phyloP scores from a whole-genome alignment of 2,113 vertebrate genomes.

The Etheostoma spectabile region DNA sequence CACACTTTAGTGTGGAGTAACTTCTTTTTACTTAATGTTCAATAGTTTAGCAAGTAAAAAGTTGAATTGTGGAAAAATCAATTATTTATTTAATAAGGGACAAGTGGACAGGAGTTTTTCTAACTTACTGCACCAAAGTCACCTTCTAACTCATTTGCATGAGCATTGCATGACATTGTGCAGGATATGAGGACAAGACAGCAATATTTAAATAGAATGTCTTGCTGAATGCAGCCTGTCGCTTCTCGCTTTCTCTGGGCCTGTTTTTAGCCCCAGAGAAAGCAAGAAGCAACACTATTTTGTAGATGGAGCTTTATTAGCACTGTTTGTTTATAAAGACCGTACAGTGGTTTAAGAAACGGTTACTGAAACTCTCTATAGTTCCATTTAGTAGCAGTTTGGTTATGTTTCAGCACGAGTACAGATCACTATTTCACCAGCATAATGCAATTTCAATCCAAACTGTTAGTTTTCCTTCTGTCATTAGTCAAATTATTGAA shows the following conservation, averaged over 20 bases:
- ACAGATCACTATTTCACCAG: neutral
- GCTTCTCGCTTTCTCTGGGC: neutral
- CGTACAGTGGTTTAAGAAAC: neutral
- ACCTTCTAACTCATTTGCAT: neutral
- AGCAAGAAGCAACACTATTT: too few species aligned
- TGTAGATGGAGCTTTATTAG: neutral
- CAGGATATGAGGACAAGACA: conserved; percentile 3
- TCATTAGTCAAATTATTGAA: neutral
- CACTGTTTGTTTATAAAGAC: neutral
- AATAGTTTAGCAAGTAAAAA: neutral
- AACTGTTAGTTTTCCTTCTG: neutral
- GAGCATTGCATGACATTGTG: neutral
- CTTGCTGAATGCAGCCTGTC: neutral
- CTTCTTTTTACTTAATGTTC: neutral
- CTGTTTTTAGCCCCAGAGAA: too few species aligned
- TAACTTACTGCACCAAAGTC: neutral
- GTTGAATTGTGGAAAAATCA: neutral
- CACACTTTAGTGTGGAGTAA: neutral
- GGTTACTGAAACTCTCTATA: neutral
- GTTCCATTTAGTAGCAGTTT: neutral
- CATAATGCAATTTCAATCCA: neutral
- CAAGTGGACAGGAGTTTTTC: too few species aligned
- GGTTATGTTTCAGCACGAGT: neutral
- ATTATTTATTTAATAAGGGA: neutral
- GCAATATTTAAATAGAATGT: neutral